phyloP scores from a whole-genome alignment of 2,797 vertebrate species.

The Gymnoscopelus microlampas region DNA sequence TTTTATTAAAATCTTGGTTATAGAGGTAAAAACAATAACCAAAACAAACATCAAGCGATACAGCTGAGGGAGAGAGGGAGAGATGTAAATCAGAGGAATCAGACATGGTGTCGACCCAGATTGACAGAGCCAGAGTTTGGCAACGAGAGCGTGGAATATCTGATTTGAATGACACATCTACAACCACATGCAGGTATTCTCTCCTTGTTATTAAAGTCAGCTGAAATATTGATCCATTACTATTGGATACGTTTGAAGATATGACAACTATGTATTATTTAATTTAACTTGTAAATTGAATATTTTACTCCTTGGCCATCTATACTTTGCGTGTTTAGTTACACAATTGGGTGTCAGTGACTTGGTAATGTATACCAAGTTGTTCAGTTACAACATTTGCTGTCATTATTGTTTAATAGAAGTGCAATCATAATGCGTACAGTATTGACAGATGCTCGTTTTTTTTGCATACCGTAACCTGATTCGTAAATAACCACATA shows the following conservation, averaged over 20 bases:
- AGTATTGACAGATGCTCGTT: too few species aligned
- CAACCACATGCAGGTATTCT: constrained; percentile 75
- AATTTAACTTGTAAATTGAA: constrained; percentile 10
- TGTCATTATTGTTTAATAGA: too few species aligned
- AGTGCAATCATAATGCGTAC: too few species aligned
- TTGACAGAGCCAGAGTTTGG: constrained; percentile 69
- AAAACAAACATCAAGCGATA: constrained; percentile 53
- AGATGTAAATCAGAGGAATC: constrained; percentile 68
- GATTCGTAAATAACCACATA: too few species aligned
- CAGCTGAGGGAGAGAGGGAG: constrained; percentile 52
- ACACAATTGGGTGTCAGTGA: constrained; percentile 26
- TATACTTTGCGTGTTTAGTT: constrained; percentile 14
- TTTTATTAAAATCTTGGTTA: neutral
- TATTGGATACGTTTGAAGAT: constrained; percentile 18
- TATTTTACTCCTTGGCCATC: constrained; percentile 26
- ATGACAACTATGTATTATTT: constrained; percentile 13
- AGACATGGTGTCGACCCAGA: constrained; percentile 80
- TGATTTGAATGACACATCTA: constrained; percentile 66
- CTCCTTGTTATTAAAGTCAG: constrained; percentile 60
- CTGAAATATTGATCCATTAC: constrained; percentile 33
- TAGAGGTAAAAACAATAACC: too few species aligned
- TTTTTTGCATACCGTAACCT: too few species aligned
- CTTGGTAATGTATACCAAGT: constrained; percentile 11
- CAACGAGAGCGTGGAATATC: constrained; percentile 72
- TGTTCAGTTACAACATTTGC: too few species aligned